Evolutionary conservation across 2,113 vertebrate species (phyloP).

Genomic region (Nanorana parkeri): DNA sequence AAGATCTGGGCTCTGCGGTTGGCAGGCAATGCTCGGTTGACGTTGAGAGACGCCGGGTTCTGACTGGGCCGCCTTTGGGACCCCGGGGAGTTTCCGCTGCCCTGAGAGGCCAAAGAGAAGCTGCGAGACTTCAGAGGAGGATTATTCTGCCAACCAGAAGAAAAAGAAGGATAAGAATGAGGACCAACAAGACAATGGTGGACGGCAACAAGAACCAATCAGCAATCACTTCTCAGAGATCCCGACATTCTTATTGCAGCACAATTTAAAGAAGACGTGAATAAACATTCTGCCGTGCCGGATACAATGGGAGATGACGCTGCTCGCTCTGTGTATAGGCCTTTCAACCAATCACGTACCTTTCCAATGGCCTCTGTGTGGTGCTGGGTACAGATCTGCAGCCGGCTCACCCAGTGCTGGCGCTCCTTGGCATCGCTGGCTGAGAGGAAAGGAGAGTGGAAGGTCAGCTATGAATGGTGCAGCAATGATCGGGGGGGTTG

Average conservation of each 20-base stretch:
- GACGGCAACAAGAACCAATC: background rate
- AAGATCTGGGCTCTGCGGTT: constrained; percentile 81
- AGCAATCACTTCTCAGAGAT: background rate
- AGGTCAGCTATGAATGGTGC: background rate
- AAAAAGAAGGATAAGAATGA: background rate
- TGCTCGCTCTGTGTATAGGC: too few species aligned
- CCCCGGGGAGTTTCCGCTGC: constrained; percentile 90
- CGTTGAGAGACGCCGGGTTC: constrained; percentile 79
- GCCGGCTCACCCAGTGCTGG: constrained; percentile 97
- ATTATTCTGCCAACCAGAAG: constrained; percentile 80
- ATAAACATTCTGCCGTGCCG: background rate
- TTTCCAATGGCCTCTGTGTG: constrained; percentile 98
- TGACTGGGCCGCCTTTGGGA: constrained; percentile 87
- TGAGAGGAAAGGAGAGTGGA: constrained; percentile 60
- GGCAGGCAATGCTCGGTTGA: constrained; percentile 82
- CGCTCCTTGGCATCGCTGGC: constrained; percentile 95
- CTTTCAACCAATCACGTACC: constrained; percentile 71
- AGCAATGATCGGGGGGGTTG: background rate
- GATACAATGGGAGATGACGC: too few species aligned
- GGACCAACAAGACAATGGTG: background rate
- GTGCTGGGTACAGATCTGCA: constrained; percentile 96
- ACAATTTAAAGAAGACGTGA: background rate
- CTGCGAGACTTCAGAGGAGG: constrained; percentile 93
- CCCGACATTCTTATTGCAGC: background rate
- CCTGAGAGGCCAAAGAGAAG: constrained; percentile 92